phyloP scores from a whole-genome alignment of 2,113 vertebrate species.

The Sigmodon hispidus region DNA sequence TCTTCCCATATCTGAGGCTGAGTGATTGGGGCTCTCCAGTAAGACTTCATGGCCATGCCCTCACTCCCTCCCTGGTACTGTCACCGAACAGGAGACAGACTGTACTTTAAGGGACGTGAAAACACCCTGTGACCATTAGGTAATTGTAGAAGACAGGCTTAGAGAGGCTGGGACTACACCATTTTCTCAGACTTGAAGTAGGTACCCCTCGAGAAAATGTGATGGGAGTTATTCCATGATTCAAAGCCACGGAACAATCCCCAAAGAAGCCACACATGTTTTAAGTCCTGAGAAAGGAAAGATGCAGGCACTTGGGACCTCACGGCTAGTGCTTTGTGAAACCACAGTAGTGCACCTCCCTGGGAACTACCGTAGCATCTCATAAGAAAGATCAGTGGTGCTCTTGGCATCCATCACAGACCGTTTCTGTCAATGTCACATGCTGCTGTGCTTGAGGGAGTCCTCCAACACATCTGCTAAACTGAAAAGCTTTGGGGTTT shows the following conservation, averaged over 20 bases:
- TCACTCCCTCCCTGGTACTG: neutral
- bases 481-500: conserved; percentile 61
- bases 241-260: neutral
- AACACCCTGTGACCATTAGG: too few species aligned
- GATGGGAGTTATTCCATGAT: neutral
- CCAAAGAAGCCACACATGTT: neutral
- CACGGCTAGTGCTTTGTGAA: neutral
- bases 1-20: neutral
- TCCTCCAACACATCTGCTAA: conserved; percentile 15
- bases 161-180: neutral
- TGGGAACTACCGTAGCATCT: neutral
- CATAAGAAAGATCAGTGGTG: conserved; percentile 73
- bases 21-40: neutral
- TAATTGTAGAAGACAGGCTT: neutral
- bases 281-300: neutral
- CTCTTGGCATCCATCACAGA: conserved; percentile 62
- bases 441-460: neutral
- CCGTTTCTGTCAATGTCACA: conserved; percentile 72
- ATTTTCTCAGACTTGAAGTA: neutral
- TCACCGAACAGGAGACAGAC: neutral
- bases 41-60: fast-evolving
- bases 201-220: neutral
- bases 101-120: too few species aligned
- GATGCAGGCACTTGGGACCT: neutral
- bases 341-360: neutral